These are phyloP conservation scores for Charina bottae DNA, from an alignment of 2,113 vertebrate genomes.

Conservation along the genomic window DNA sequence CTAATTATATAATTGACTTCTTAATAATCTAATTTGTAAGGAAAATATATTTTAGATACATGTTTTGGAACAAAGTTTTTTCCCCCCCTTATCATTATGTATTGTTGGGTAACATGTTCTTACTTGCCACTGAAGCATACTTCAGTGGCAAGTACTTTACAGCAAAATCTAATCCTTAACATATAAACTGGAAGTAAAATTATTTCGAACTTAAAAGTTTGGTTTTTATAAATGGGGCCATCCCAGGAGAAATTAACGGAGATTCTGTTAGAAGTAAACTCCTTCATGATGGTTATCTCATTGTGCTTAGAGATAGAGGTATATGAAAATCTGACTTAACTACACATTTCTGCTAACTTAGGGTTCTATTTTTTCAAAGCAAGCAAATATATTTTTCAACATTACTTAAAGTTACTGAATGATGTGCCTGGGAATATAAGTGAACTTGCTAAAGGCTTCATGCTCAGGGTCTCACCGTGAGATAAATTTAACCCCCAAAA, in stretches of 20 bases:
- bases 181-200: neutral
- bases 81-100: neutral
- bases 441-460: neutral
- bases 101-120: neutral
- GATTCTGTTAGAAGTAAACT: neutral
- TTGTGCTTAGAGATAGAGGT: neutral
- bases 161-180: neutral
- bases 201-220: neutral
- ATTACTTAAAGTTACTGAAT: neutral
- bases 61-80: neutral
- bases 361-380: neutral
- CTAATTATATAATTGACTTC: conserved; percentile 13
- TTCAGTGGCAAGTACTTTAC: too few relatives aligned
- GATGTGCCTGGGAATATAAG: neutral
- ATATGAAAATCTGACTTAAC: neutral
- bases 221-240: neutral
- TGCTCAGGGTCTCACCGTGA: neutral
- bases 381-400: neutral
- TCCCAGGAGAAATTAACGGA: neutral
- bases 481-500: neutral
- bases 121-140: neutral
- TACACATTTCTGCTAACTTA: neutral
- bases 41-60: neutral
- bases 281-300: neutral
- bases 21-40: neutral